Percentiles rank a stretch among this genome's conserved stretches.
Conservation (phyloP, 2,797 vertebrate genomes). For the Cygnus olor region DNA sequence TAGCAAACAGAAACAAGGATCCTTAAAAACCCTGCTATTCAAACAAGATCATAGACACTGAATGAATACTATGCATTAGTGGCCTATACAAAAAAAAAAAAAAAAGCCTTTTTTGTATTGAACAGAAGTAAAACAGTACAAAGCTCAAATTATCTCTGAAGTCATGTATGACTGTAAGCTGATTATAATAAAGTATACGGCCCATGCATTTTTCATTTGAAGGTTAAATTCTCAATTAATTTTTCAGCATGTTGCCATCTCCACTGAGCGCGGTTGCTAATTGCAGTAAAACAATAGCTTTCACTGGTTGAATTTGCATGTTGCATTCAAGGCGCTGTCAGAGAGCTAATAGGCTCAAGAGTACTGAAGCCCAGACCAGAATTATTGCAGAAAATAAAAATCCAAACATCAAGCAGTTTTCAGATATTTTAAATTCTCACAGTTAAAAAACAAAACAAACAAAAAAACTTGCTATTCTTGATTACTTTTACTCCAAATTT, state of each 20-base stretch:
- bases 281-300: conserved; percentile 72
- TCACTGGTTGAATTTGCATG: conserved; percentile 44
- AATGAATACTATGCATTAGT: conserved; percentile 60
- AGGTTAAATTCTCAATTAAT: conserved; percentile 85
- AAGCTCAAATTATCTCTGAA: conserved; percentile 65
- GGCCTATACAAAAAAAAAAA: conserved; percentile 65
- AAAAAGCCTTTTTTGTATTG: conserved; percentile 48
- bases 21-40: conserved; percentile 70
- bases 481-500: neutral
- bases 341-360: conserved; percentile 17
- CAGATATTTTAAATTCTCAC: neutral
- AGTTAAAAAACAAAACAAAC: neutral
- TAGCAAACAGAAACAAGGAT: conserved; percentile 71
- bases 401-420: neutral
- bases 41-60: conserved; percentile 61
- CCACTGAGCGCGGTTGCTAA: conserved; percentile 71
- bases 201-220: conserved; percentile 76
- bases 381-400: neutral
- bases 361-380: conserved; percentile 24
- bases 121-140: conserved; percentile 65
- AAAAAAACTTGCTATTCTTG: neutral
- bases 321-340: conserved; percentile 40
- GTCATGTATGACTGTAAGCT: conserved; percentile 63
- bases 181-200: conserved; percentile 64
- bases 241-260: conserved; percentile 71